A percentile compares a stretch with the other conserved stretches of the same genome.
Evolutionary conservation across 2,113 vertebrate genomes (phyloP).

Genomic region (Megaceryle maxima): DNA sequence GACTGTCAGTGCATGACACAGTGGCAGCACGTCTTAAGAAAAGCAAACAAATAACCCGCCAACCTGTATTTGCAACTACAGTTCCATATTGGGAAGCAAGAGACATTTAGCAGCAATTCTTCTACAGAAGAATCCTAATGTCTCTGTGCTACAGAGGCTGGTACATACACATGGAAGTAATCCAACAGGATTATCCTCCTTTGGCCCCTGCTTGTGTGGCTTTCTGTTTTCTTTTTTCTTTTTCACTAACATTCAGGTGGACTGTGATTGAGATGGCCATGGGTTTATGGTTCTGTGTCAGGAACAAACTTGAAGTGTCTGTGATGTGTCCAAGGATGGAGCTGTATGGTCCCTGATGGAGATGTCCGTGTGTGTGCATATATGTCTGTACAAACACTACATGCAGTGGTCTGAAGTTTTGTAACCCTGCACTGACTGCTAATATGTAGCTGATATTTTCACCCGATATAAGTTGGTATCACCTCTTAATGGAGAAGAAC

Average conservation of each 20-base stretch:
- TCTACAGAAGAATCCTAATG: background rate
- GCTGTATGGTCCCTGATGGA: accelerated
- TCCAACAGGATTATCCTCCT: background rate
- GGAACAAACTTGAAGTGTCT: background rate
- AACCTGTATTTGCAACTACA: background rate
- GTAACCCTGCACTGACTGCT: background rate
- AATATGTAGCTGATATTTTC: background rate
- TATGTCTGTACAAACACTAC: background rate
- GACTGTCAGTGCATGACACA: constrained; percentile 2
- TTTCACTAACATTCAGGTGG: background rate
- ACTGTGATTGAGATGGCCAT: background rate
- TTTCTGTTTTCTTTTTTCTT: background rate
- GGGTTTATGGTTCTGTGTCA: background rate
- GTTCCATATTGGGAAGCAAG: background rate
- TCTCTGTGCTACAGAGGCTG: background rate
- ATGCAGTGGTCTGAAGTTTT: background rate
- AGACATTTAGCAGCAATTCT: background rate
- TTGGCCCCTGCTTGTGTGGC: background rate
- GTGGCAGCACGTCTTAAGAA: background rate
- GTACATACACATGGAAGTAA: background rate
- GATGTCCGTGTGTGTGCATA: background rate
- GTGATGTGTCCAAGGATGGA: background rate
- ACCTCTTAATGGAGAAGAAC: background rate
- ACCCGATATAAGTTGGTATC: background rate
- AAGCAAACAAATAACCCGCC: background rate